These are phyloP conservation scores for Drosophila prolongata DNA, from an alignment of 2,888 invertebrate species.

Conservation along the genomic window DNA sequence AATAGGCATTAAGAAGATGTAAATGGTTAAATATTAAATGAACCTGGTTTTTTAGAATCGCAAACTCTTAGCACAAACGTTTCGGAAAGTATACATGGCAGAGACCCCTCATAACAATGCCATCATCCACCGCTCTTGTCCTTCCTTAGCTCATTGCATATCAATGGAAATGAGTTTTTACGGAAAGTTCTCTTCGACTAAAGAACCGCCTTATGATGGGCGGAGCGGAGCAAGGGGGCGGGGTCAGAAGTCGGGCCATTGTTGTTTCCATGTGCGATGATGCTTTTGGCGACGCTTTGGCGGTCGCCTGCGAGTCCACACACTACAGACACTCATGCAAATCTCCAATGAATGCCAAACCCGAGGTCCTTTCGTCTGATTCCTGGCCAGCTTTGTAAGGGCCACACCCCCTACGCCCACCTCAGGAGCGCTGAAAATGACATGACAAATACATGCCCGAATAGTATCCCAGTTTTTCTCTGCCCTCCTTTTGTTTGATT, in stretches of 20 bases:
- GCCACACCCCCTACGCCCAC: conserved; percentile 1
- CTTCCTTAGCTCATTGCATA: conserved; percentile 60
- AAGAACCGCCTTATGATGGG: conserved; percentile 5
- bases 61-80: background rate
- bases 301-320: conserved; percentile 45
- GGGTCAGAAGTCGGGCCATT: conserved; percentile 40
- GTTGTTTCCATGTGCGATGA: conserved; percentile 65
- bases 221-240: background rate
- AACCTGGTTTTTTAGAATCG: too few species aligned
- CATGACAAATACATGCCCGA: conserved; percentile 43
- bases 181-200: conserved; percentile 41
- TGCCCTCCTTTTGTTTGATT: conserved; percentile 19
- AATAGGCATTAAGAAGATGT: too few species aligned
- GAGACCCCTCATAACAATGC: background rate
- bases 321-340: conserved; percentile 26
- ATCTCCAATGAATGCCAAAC: conserved; percentile 41
- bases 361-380: conserved; percentile 23
- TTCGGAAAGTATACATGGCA: background rate
- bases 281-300: conserved; percentile 50
- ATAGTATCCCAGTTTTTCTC: conserved; percentile 13
- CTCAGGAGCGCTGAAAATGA: conserved; percentile 19
- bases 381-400: conserved; percentile 25
- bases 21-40: too few species aligned
- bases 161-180: conserved; percentile 72
- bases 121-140: background rate